A percentile compares a stretch with the other conserved stretches of the same genome.
These are phyloP conservation scores for Delphinapterus leucas DNA, from an alignment of 2,113 vertebrate species.

Conservation along the genomic window DNA sequence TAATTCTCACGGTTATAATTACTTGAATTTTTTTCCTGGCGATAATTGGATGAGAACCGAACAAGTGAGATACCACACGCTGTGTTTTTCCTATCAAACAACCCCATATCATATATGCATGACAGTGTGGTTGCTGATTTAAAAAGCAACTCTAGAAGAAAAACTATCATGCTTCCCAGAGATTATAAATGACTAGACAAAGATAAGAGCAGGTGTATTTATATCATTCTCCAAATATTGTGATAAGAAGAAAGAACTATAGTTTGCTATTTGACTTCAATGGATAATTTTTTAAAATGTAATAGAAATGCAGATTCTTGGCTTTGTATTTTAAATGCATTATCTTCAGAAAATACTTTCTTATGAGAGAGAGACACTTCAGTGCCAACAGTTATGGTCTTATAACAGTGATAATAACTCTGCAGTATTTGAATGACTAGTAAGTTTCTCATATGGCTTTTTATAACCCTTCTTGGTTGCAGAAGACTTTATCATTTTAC, in stretches of 20 bases:
- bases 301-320: neutral
- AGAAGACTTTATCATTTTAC: neutral
- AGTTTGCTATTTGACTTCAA: slow-evolving; percentile 42
- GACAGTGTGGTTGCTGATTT: neutral
- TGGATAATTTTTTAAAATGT: neutral
- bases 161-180: neutral
- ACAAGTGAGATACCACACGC: neutral
- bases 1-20: slow-evolving; percentile 18
- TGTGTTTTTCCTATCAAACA: neutral
- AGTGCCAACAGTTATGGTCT: neutral
- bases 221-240: slow-evolving; percentile 16
- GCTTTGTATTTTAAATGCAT: slow-evolving; percentile 39
- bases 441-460: neutral
- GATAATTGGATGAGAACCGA: neutral
- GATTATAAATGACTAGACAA: slow-evolving; percentile 18
- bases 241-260: slow-evolving; percentile 7
- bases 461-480: neutral
- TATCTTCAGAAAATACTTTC: slow-evolving; percentile 14
- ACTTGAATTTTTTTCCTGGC: neutral
- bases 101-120: neutral
- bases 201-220: neutral
- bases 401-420: neutral
- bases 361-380: neutral
- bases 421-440: neutral
- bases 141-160: slow-evolving; percentile 30